Evolutionary conservation across 1,140 invertebrate species (phyloP), one percentile per base, ranked within the genome.

Genomic region (Bombus huntii): DNA sequence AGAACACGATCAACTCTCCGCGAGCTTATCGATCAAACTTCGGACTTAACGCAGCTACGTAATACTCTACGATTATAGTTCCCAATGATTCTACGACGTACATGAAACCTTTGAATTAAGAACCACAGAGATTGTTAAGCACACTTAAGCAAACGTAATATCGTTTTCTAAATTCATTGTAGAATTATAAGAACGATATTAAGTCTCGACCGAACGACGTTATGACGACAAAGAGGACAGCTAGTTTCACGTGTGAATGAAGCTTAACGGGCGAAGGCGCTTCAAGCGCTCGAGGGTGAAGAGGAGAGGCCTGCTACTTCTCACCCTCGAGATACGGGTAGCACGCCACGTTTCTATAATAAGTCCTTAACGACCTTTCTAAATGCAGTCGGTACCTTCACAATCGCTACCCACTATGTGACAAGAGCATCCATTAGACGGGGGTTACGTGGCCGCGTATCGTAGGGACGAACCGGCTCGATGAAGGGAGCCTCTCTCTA

Each of bases 341-440:
- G 47, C 87, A 34, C 72, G 66, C 42, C 47, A 39, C 80, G 74
- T 81, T 89, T 82, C 82, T 87, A 85, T 91, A 91, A 91, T 87
- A 89, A 90, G 85, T 87, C 84, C 82, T 90, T 91, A 90, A 91
- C 85, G 88, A 88, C 80, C 88, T 91, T 90, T 89, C 89, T 90
- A 91, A 91, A 89, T 89, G 85, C 89, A 86, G 81, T 90, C 88
- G 88, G 79, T 76, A 77, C 80, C 66, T 86, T 75, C 65, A 62
- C 87, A 83, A 59, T 53, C 65, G 57, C 83, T 81, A 85, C 80
- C 76, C 88, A 81, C 89, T 83, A 59, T 42, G 70, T 72, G 83
- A 86, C 90, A 84, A 82, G 70, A 86, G 83, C 74, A 79, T 82
- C 90, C 87, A 88, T 88, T 89, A 89, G 81, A 79, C 68, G 25